A percentile compares a stretch with the other conserved stretches of the same genome.
These are phyloP conservation scores for Leptopilina myrica DNA, from an alignment of 2,888 invertebrate genomes.

Conservation along the genomic window DNA sequence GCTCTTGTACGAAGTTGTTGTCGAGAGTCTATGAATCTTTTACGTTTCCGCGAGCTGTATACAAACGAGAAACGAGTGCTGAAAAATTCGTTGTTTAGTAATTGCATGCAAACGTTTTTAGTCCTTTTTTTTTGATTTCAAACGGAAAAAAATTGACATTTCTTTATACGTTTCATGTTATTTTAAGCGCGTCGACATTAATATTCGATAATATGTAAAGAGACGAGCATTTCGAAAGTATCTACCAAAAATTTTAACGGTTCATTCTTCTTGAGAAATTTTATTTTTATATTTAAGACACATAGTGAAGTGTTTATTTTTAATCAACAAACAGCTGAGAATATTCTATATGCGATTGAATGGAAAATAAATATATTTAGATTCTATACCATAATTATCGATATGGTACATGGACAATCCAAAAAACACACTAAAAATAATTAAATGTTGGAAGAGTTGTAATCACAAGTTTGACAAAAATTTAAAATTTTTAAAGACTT, in stretches of 20 bases:
- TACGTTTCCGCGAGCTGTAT: conserved; percentile 27
- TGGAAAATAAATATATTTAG: too few species aligned
- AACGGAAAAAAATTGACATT: neutral
- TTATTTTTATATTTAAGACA: neutral
- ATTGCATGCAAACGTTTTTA: conserved; percentile 25
- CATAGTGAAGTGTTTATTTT: neutral
- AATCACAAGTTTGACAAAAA: too few species aligned
- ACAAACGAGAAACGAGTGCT: conserved; percentile 30
- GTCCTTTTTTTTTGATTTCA: neutral
- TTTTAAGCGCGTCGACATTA: neutral
- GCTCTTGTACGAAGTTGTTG: conserved; percentile 17
- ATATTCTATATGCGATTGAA: too few species aligned
- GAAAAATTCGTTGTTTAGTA: conserved; percentile 36
- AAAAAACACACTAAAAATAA: too few species aligned
- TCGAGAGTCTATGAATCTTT: conserved; percentile 13
- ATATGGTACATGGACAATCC: too few species aligned
- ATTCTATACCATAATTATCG: too few species aligned
- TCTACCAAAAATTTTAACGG: neutral
- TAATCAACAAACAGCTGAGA: too few species aligned
- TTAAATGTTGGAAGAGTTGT: too few species aligned
- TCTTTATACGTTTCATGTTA: conserved; percentile 5
- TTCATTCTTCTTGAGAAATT: neutral
- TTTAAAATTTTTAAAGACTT: too few species aligned
- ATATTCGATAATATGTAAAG: conserved; percentile 1
- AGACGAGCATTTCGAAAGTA: neutral